phyloP scores from a whole-genome alignment of 2,888 invertebrate genomes.

The Bugula neritina region DNA sequence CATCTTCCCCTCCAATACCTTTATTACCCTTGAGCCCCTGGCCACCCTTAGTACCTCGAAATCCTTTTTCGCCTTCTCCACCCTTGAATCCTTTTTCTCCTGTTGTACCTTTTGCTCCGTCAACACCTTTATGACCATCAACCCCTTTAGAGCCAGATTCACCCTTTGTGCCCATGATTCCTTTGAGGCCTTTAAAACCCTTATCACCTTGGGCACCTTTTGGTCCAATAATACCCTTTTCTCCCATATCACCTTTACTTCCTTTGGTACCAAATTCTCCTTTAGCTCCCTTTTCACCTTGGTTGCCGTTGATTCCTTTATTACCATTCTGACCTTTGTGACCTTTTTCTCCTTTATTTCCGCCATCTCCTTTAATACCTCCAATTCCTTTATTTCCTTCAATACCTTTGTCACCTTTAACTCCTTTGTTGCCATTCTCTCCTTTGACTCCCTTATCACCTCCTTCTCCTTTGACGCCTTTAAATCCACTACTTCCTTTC shows the following conservation, averaged over 20 bases:
- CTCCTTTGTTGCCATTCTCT: background rate
- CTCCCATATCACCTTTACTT: background rate
- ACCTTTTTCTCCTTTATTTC: background rate
- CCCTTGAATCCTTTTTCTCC: background rate
- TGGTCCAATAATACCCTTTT: background rate
- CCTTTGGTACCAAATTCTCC: background rate
- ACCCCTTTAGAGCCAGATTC: background rate
- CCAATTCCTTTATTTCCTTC: background rate
- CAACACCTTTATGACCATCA: background rate
- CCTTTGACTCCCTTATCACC: background rate
- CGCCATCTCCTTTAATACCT: background rate
- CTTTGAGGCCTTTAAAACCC: background rate
- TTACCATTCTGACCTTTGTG: background rate
- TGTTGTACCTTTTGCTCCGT: background rate
- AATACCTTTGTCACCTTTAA: background rate
- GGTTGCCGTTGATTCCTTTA: background rate
- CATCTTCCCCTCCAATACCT: background rate
- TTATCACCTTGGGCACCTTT: background rate
- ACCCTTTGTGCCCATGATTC: background rate
- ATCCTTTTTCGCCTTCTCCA: background rate
- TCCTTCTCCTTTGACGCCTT: background rate
- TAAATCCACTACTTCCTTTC: background rate
- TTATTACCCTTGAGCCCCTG: background rate
- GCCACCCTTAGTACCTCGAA: background rate
- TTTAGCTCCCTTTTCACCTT: background rate